phyloP scores from a whole-genome alignment of 2,113 vertebrate genomes.

The Ammodytes dubius region DNA sequence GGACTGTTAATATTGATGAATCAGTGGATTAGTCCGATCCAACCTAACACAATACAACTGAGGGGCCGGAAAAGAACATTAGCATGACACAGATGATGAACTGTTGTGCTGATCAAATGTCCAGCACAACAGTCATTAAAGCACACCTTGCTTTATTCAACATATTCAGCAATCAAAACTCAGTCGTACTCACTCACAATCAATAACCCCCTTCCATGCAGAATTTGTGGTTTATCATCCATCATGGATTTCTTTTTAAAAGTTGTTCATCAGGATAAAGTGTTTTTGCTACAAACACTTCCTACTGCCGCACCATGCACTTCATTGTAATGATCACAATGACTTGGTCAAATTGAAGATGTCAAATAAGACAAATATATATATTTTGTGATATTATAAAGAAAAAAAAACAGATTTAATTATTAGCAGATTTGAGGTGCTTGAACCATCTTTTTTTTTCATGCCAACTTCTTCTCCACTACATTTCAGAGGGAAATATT shows the following conservation, averaged over 20 bases:
- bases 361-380: not conserved
- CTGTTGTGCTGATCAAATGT: not conserved
- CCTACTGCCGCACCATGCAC: not conserved
- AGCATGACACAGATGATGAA: too few species aligned
- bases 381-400: not conserved
- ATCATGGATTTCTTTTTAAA: not conserved
- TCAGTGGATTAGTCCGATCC: too few species aligned
- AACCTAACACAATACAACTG: too few species aligned
- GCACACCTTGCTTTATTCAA: not conserved
- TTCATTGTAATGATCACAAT: not conserved
- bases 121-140: not conserved
- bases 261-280: not conserved
- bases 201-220: not conserved
- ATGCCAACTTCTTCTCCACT: too few species aligned
- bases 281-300: not conserved
- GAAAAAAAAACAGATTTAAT: not conserved
- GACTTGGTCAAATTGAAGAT: not conserved
- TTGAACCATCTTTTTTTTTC: too few species aligned
- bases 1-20: too few species aligned
- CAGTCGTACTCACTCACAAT: not conserved
- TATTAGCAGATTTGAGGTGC: not conserved
- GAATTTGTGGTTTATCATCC: not conserved
- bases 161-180: not conserved
- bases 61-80: too few species aligned
- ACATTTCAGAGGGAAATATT: too few species aligned